Base-by-base conservation (phyloP, 2,888 invertebrate genomes). In the Clitarchus hookeri region DNA sequence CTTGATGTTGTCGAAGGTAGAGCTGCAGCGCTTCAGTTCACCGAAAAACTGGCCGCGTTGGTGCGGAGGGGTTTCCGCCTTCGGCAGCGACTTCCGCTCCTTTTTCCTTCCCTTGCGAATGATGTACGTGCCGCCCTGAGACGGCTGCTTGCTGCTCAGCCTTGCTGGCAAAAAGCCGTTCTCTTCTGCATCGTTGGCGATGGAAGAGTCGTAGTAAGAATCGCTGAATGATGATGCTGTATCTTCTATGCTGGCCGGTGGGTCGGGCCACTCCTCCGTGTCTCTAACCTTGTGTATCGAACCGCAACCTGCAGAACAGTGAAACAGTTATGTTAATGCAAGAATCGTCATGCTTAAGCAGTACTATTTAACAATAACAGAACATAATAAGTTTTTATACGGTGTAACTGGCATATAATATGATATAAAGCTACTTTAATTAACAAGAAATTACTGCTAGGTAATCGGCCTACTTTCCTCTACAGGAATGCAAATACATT, bases 1-100 rank as follows among this genome's bases (percentile, higher is more conserved):
- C 90, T 95, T 95, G 89, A 96, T 95, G 90, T 96, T 95, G 92
- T 96, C 96, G 91, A 96, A 96, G 13, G 96, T 96, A 82, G 95
- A 95, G 88, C 95, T 95, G 91, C 95, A 95, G 90, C 95, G 94
- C 90, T 95, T 95, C 89, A 94, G 93, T 90, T 95, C 95, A 27
- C 86, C 85, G n/a, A 86, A 84, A 25, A 77, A 65, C 0, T 84
- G 83, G 54, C 44, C 82, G n/a, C 84, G 84, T 26, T 85, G 53
- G 36, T 80, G 36, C 53, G 78, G 25, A 12, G 84, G 80, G 0
- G 84, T 44, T 25, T 86, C 86, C 23, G 93, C 91, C 84, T 93
- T 93, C 89, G 93, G 93, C 89, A 96, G 91, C 85, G 94, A 93
- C 90, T 95, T 95, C 84, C 96, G 92, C 88, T 95, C 95, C 89